Percentiles rank a stretch among this genome's conserved stretches.
Conservation (phyloP, 2,888 invertebrate genomes). For the Idaea straminata region DNA sequence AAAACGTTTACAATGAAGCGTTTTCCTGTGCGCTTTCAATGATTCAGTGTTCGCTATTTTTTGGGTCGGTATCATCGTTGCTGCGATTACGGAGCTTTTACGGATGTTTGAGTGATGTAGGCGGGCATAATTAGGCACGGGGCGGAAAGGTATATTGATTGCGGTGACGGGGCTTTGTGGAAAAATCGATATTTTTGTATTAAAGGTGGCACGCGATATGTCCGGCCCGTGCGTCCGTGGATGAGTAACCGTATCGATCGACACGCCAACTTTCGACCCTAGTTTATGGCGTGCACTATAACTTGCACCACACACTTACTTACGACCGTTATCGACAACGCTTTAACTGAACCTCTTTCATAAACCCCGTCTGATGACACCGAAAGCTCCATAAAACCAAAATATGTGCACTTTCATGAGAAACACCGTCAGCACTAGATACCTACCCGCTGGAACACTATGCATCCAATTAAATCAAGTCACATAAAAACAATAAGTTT, state of each 20-base stretch:
- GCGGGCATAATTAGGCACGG: slow-evolving; percentile 77
- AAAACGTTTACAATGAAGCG: slow-evolving; percentile 80
- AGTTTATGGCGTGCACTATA: slow-evolving; percentile 65
- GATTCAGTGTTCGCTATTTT: slow-evolving; percentile 75
- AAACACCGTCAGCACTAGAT: slow-evolving; percentile 4
- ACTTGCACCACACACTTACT: slow-evolving; percentile 53
- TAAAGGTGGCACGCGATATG: slow-evolving; percentile 77
- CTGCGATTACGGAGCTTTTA: slow-evolving; percentile 66
- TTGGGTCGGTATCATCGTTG: slow-evolving; percentile 60
- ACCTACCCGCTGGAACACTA: neutral
- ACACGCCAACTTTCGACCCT: slow-evolving; percentile 64
- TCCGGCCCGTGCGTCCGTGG: slow-evolving; percentile 68
- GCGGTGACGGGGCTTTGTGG: slow-evolving; percentile 77
- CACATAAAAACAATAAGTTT: too few species aligned
- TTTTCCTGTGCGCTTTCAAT: slow-evolving; percentile 78
- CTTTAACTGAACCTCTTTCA: slow-evolving; percentile 44
- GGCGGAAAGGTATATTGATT: slow-evolving; percentile 80
- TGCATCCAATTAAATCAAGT: neutral
- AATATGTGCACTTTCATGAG: slow-evolving; percentile 26
- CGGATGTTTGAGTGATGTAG: slow-evolving; percentile 75
- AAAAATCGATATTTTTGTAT: slow-evolving; percentile 78
- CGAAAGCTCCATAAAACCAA: slow-evolving; percentile 31
- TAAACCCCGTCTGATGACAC: slow-evolving; percentile 36
- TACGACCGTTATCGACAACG: slow-evolving; percentile 42
- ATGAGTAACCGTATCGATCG: slow-evolving; percentile 74